Evolutionary conservation across 2,888 invertebrate genomes (phyloP), one percentile per base, ranked within the genome.

Genomic region (Antitype chi): DNA sequence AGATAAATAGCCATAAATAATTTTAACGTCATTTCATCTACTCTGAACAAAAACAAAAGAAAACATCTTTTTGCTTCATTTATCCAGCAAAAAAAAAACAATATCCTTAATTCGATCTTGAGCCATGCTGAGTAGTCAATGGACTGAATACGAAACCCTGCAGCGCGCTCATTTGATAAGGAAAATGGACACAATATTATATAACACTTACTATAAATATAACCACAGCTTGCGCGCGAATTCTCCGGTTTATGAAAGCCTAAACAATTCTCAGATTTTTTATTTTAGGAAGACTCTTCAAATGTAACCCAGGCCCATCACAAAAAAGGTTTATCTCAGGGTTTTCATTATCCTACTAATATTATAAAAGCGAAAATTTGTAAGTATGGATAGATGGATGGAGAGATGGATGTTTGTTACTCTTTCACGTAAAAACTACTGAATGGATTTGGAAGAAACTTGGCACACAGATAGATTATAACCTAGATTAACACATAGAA

Each of bases 111-210:
- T 85, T 73, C 74, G 60, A 80, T 80, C 81, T 72, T 60, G 73
- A 72, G 55, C 74, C 73, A 63, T 49, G 67, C 66, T 81, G 80
- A 72, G 80, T 57, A 81, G 73, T 81, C 80, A 85, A 85, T 81
- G 81, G 81, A 53, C 81, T 53, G 74, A 80, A 20, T 68, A 57
- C 32, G 47, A 52, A 73, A 85, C 67, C 73, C 85, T 63, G 74
- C 53, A 63, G 80, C 43, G 80, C 52, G 67, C 66, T 85, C 62
- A 81, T 81, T 73, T 73, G 55, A 81, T 85, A 81, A 85, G 85
- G 85, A 81, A 81, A 81, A 85, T 74, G 81, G 49, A 81, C 28
- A 32, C n/a, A 73, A 72, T 81, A 73, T 62, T 73, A 80, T 57
- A 80, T 81, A 81, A 73, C 74, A 73, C 85, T 80, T 60, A 83